Conservation (phyloP, 2,888 invertebrate species). For the Anagyrus pseudococci region DNA sequence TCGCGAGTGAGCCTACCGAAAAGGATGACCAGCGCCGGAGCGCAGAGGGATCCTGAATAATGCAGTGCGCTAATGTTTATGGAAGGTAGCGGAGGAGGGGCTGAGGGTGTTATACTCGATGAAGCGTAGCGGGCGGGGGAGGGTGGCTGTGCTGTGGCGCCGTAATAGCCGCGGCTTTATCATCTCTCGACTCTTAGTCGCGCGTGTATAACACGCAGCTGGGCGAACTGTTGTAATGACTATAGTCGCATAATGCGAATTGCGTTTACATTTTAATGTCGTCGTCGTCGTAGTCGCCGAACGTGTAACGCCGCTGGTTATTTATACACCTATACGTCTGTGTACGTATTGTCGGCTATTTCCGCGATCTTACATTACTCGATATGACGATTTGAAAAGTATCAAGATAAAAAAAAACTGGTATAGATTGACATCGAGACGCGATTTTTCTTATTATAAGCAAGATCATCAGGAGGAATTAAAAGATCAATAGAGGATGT, state of each 20-base stretch:
- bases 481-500: no score
- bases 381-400: no score
- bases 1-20: no score
- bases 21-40: no score
- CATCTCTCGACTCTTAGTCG: slow-evolving; percentile 42
- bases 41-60: slow-evolving; percentile 42
- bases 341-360: background rate
- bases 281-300: background rate
- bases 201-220: slow-evolving; percentile 5
- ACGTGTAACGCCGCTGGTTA: no score
- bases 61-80: slow-evolving; percentile 47
- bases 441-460: no score
- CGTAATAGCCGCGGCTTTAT: slow-evolving; percentile 44
- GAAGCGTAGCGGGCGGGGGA: slow-evolving; percentile 21
- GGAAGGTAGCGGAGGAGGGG: slow-evolving; percentile 21
- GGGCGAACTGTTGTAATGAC: background rate
- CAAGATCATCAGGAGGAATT: no score
- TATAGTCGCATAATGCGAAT: slow-evolving; percentile 30
- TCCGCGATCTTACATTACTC: no score
- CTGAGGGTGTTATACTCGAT: slow-evolving; percentile 36
- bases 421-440: no score
- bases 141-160: slow-evolving; percentile 28
- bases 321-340: background rate
- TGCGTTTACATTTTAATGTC: slow-evolving; percentile 17
- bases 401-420: no score